Conservation (phyloP, 2,888 invertebrate genomes). For the Auanema sp. region DNA sequence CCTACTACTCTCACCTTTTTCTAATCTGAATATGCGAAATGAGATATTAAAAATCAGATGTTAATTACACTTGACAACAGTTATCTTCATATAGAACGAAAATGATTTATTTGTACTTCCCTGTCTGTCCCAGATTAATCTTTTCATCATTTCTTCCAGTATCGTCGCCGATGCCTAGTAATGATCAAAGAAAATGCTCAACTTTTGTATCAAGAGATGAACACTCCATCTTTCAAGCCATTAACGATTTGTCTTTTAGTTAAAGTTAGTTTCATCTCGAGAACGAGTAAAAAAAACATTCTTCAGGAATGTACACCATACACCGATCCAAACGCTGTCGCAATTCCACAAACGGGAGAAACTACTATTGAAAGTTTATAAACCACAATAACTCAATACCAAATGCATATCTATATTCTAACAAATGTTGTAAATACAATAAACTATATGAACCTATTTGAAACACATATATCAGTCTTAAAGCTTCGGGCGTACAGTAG, state of each 20-base stretch:
- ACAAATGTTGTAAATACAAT: background rate
- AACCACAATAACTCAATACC: too few species aligned
- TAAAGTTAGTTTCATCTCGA: slow-evolving; percentile 7
- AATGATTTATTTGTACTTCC: too few species aligned
- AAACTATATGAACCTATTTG: background rate
- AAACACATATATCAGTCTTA: background rate
- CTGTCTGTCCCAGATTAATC: too few species aligned
- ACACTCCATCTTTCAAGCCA: slow-evolving; percentile 35
- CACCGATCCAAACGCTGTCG: slow-evolving; percentile 2
- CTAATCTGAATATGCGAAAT: background rate
- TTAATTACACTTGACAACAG: background rate
- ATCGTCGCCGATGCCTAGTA: slow-evolving; percentile 44
- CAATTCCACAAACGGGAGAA: slow-evolving; percentile 2
- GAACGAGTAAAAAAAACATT: background rate
- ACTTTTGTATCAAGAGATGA: slow-evolving; percentile 37
- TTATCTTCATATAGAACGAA: background rate
- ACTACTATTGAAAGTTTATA: too few species aligned
- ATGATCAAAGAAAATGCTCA: slow-evolving; percentile 38
- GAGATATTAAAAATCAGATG: background rate
- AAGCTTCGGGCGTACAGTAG: background rate
- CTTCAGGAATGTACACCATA: slow-evolving; percentile 9
- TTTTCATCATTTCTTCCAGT: slow-evolving; percentile 27
- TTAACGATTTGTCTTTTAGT: slow-evolving; percentile 36
- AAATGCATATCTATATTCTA: too few species aligned
- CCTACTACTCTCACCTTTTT: background rate